Conservation (phyloP, 2,797 vertebrate species). For the Ispidina picta region DNA sequence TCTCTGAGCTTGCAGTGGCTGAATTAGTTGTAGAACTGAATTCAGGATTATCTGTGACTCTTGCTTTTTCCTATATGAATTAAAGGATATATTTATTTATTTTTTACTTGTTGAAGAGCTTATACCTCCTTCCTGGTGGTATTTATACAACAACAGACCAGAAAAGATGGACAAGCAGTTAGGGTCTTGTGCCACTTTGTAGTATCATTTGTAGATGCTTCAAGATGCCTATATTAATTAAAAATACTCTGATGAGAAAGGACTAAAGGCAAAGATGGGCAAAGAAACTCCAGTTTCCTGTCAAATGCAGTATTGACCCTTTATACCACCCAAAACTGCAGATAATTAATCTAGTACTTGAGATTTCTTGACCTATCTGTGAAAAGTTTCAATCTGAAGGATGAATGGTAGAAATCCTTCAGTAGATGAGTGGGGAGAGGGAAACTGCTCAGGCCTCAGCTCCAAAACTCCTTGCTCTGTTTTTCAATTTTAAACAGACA, state of each 20-base stretch:
- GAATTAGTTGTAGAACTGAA: not conserved
- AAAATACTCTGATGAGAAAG: not conserved
- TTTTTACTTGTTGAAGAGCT: not conserved
- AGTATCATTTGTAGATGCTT: not conserved
- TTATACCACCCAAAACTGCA: no score
- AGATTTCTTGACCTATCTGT: not conserved
- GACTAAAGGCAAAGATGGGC: not conserved
- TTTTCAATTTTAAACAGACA: not conserved
- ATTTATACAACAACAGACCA: not conserved
- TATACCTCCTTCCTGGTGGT: not conserved
- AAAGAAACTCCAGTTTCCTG: not conserved
- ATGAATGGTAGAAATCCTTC: not conserved
- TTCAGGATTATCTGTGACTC: not conserved
- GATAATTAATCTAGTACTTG: not conserved
- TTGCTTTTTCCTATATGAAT: not conserved
- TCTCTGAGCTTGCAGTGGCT: not conserved
- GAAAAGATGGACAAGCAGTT: not conserved
- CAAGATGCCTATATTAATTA: not conserved
- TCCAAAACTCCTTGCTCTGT: not conserved
- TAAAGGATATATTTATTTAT: not conserved
- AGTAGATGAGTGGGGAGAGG: not conserved
- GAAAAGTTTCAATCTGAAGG: not conserved
- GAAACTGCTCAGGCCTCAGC: not conserved
- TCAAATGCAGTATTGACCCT: not conserved
- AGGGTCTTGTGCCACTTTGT: not conserved